Evolutionary conservation across 2,797 vertebrate species (phyloP), one percentile per base, ranked within the genome.

Genomic region (Pangasius mekongensis): DNA sequence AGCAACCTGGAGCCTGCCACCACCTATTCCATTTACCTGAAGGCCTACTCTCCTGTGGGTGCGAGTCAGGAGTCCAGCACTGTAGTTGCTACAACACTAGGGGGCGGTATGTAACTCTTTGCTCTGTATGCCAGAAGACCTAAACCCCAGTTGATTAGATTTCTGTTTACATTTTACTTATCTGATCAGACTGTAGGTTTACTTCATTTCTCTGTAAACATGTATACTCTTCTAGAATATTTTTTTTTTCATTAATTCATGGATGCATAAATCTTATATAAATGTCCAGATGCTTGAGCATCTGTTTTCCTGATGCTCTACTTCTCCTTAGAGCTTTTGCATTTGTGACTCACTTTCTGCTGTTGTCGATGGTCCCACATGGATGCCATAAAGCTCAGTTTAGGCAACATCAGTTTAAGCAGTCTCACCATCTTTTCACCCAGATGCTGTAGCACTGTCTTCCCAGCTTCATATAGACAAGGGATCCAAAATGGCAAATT

Each of bases 41-140:
- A 86, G 84, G 92, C 94, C 7, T 94, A 93, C 62, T 94, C 92
- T 0, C 93, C 93, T 0, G 88, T 93, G 64, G 94, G 93, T 0
- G 92, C 93, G 87, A 94, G 94, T 86, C 85, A 93, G 58, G 87
- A 90, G 60, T 95, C 93, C 36, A 90, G 83, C 56, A 92, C 89
- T n/a, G 84, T 92, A 9, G 74, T 93, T 0, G 43, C 92, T 86
- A 94, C 94, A 84, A 93, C 93, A 27, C 85, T 88, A 90, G 93
- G 93, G 82, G 92, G 90, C 73, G 87, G 93, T 93, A 91, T 91
- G 94, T 90, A 39, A n/a, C 83, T 71, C n/a, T 71, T 54, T 10
- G 58, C 27, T 64, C 2, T n/a, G 58, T 22, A 27, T 62, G n/a
- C n/a, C 27, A 33, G 11, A 66, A 84, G n/a, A 66, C 14, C 4